Conservation (phyloP, 2,113 vertebrate genomes). For the Melanostigma gelatinosum region DNA sequence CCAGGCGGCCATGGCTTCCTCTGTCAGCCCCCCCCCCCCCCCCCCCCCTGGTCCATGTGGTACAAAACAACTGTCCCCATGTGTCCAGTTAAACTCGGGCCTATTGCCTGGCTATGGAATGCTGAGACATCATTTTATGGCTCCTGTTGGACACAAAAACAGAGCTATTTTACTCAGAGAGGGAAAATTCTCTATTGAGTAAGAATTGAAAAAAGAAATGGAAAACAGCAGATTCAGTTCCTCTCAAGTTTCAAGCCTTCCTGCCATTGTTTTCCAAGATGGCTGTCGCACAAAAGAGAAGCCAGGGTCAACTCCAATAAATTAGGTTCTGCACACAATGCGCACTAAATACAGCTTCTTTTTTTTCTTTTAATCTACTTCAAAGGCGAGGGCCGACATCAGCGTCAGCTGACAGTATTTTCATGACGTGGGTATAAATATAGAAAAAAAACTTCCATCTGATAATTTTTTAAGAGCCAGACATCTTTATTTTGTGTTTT, state of each 20-base stretch:
- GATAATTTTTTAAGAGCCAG: conserved; percentile 65
- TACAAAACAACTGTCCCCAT: conserved; percentile 88
- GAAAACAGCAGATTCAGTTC: conserved; percentile 90
- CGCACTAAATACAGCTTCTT: conserved; percentile 84
- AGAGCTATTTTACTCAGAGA: conserved; percentile 86
- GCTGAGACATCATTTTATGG: conserved; percentile 83
- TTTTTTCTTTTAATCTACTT: conserved; percentile 85
- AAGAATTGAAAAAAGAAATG: conserved; percentile 82
- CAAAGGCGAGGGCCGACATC: conserved; percentile 81
- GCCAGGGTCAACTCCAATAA: conserved; percentile 93
- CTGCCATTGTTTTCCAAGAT: conserved; percentile 95
- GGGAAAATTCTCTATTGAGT: conserved; percentile 90
- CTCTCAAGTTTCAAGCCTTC: conserved; percentile 92
- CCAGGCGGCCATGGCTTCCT: conserved; percentile 84
- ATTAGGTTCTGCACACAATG: conserved; percentile 91
- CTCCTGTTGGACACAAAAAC: conserved; percentile 85
- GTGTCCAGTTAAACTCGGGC: conserved; percentile 85
- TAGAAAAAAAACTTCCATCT: conserved; percentile 52
- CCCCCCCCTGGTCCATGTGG: conserved; percentile 63
- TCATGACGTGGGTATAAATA: conserved; percentile 69
- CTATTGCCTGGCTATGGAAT: conserved; percentile 85
- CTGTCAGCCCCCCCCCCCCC: conserved; percentile 60
- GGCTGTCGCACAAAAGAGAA: conserved; percentile 91
- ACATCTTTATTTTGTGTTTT: conserved; percentile 69
- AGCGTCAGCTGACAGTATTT: conserved; percentile 71